Percentiles rank a stretch among this genome's conserved stretches.
These are phyloP conservation scores for Papilio xuthus DNA, from an alignment of 1,140 invertebrate species.

Conservation along the genomic window DNA sequence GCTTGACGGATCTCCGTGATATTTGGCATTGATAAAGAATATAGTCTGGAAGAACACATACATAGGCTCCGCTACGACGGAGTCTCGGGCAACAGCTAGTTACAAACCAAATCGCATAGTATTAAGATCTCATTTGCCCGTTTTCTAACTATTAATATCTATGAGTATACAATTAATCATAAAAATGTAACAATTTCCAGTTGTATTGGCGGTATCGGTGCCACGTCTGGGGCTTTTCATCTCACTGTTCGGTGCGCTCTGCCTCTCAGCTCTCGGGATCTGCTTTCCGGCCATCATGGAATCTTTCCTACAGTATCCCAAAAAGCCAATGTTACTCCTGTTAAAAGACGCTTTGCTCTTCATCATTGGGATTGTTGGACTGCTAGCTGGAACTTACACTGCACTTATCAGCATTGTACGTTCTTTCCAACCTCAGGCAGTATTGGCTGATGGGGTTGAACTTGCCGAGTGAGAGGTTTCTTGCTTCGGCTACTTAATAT, in stretches of 20 bases:
- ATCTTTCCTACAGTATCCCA: constrained; percentile 71
- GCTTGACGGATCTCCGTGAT: no score
- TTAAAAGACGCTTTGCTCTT: constrained; percentile 84
- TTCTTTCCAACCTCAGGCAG: constrained; percentile 53
- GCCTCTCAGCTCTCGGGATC: constrained; percentile 92
- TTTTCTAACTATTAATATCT: no score
- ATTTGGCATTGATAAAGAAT: no score
- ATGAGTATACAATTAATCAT: no score
- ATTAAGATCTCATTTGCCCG: background rate
- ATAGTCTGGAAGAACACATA: no score
- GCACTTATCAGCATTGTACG: constrained; percentile 84
- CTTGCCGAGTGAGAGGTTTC: background rate
- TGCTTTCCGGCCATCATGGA: constrained; percentile 95
- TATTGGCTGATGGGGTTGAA: background rate
- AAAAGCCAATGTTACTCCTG: constrained; percentile 74
- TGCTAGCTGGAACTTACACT: constrained; percentile 87
- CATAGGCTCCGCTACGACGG: no score
- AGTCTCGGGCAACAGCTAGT: no score
- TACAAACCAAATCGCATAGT: no score
- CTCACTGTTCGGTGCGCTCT: constrained; percentile 93
- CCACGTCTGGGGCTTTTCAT: constrained; percentile 94
- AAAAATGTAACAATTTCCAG: constrained; percentile 76
- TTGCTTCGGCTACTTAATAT: background rate
- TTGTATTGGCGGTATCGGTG: constrained; percentile 88
- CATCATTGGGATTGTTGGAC: constrained; percentile 85